Evolutionary conservation across 2,113 vertebrate genomes (phyloP).

Genomic region (Rhadina sibilatrix): DNA sequence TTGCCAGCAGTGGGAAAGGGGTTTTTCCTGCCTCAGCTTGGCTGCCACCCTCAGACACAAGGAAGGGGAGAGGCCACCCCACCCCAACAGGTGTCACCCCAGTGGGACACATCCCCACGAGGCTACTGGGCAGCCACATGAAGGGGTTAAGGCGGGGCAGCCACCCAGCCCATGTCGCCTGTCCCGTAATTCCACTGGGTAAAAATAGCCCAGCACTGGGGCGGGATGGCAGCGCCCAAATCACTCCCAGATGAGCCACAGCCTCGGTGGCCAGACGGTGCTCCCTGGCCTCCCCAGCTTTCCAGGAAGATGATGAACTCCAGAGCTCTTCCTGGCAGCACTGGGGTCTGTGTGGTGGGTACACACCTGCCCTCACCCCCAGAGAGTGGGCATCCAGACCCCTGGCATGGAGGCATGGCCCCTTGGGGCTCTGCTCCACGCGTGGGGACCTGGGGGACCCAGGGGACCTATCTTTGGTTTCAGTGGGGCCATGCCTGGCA

Average conservation of each 20-base stretch:
- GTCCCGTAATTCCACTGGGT: conserved; percentile 61
- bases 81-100: background rate
- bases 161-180: background rate
- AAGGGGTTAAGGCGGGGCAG: background rate
- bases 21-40: background rate
- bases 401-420: background rate
- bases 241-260: conserved; percentile 68
- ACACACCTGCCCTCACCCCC: fast-evolving
- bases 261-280: fast-evolving
- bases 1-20: background rate
- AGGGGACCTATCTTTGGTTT: background rate
- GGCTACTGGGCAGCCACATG: background rate
- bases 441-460: background rate
- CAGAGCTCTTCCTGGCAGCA: background rate
- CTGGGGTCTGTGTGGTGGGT: background rate
- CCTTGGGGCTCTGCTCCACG: background rate
- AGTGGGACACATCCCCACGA: background rate
- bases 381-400: background rate
- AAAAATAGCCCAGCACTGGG: conserved; percentile 61
- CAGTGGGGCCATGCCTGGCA: background rate
- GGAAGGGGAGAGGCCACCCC: background rate
- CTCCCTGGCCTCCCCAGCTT: background rate
- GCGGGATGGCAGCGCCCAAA: conserved; percentile 38
- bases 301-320: background rate
- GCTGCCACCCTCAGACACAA: background rate